Evolutionary conservation across 2,888 invertebrate species (phyloP).

Genomic region (Thera obeliscata): DNA sequence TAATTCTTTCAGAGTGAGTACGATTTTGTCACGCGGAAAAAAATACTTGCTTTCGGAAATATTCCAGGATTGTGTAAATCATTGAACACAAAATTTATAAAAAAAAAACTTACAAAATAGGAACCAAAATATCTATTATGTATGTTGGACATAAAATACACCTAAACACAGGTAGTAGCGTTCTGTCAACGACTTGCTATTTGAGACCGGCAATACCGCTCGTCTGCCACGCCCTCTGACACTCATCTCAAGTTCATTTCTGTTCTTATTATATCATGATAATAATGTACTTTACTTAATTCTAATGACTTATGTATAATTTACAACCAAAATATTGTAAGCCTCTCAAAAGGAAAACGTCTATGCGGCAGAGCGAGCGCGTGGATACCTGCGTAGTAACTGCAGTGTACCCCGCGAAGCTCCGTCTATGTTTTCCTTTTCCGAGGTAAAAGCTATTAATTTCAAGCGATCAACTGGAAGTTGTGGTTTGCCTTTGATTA

Average conservation of each 20-base stretch:
- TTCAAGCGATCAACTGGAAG: slow-evolving; percentile 76
- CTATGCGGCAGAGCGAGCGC: slow-evolving; percentile 59
- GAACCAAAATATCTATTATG: slow-evolving; percentile 23
- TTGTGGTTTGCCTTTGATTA: slow-evolving; percentile 76
- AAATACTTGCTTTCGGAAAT: slow-evolving; percentile 61
- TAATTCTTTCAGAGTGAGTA: slow-evolving; percentile 72
- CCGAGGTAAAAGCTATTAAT: slow-evolving; percentile 60
- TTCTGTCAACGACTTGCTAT: slow-evolving; percentile 47
- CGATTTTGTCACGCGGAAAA: slow-evolving; percentile 64
- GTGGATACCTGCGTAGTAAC: slow-evolving; percentile 65
- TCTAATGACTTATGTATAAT: slow-evolving; percentile 47
- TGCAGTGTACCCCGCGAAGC: slow-evolving; percentile 71
- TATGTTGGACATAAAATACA: slow-evolving; percentile 34
- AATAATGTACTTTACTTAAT: slow-evolving; percentile 41
- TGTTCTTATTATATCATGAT: slow-evolving; percentile 41
- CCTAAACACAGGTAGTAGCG: slow-evolving; percentile 41
- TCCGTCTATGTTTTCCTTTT: slow-evolving; percentile 72
- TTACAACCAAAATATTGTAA: slow-evolving; percentile 68
- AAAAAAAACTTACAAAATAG: slow-evolving; percentile 25
- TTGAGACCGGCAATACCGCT: slow-evolving; percentile 53
- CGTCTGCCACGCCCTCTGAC: slow-evolving; percentile 56
- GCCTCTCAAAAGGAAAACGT: slow-evolving; percentile 75
- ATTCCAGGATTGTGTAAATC: slow-evolving; percentile 36
- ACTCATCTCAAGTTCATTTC: slow-evolving; percentile 44
- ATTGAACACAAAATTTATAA: slow-evolving; percentile 25